Conservation (phyloP, 2,888 invertebrate genomes). For the Drosophila flavopinicola region DNA sequence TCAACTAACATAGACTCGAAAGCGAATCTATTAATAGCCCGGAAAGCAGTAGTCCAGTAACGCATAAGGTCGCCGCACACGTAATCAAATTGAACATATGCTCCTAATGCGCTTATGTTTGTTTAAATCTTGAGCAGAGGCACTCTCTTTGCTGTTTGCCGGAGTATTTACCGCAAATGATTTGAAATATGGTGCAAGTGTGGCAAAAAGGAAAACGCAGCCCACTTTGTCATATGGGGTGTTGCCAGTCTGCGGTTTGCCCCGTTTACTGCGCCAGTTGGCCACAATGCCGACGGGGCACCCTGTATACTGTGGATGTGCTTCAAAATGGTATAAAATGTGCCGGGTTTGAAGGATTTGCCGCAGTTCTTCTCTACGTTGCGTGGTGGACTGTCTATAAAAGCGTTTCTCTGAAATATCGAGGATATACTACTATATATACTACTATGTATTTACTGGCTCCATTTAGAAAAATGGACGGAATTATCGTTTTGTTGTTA, state of each 20-base stretch:
- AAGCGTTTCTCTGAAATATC: background rate
- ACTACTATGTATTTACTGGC: slow-evolving; percentile 28
- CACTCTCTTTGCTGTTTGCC: slow-evolving; percentile 62
- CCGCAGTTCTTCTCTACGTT: slow-evolving; percentile 49
- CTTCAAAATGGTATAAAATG: slow-evolving; percentile 54
- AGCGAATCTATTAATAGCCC: slow-evolving; percentile 31
- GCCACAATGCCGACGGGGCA: slow-evolving; percentile 33
- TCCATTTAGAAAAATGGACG: slow-evolving; percentile 38
- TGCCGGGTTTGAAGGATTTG: slow-evolving; percentile 1
- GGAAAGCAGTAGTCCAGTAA: slow-evolving; percentile 20
- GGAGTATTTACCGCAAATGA: slow-evolving; percentile 75
- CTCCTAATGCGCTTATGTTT: slow-evolving; percentile 64
- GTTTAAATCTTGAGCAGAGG: slow-evolving; percentile 55
- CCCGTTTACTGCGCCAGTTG: slow-evolving; percentile 3
- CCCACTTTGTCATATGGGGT: slow-evolving; percentile 59
- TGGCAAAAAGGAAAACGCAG: slow-evolving; percentile 59
- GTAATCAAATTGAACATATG: slow-evolving; percentile 66
- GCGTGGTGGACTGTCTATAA: slow-evolving; percentile 34
- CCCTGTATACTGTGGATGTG: slow-evolving; percentile 45
- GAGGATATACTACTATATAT: slow-evolving; percentile 1
- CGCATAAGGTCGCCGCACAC: slow-evolving; percentile 11
- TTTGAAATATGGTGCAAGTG: slow-evolving; percentile 74
- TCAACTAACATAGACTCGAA: slow-evolving; percentile 3
- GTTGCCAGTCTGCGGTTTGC: slow-evolving; percentile 27
- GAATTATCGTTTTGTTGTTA: slow-evolving; percentile 28